Conservation (phyloP, 2,113 vertebrate species). For the Brachypodius melanocephalos region DNA sequence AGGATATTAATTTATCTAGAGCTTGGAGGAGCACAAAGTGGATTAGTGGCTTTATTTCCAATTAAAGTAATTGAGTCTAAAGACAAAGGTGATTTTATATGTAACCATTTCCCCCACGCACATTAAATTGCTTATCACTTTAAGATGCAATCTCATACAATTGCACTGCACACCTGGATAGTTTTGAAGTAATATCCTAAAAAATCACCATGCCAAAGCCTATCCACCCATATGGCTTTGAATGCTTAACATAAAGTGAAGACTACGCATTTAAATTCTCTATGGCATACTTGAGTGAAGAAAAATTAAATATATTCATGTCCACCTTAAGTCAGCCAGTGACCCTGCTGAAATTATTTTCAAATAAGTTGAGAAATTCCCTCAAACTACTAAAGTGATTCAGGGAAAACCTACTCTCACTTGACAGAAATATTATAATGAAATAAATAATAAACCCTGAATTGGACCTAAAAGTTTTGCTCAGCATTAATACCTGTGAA, state of each 20-base stretch:
- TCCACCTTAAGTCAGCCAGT: neutral
- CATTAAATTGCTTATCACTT: neutral
- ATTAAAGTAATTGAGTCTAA: neutral
- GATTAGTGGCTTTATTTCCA: neutral
- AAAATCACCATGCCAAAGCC: neutral
- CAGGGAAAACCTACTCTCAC: neutral
- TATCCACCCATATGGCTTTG: neutral
- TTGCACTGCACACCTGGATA: neutral
- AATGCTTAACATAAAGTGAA: neutral
- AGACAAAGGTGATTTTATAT: neutral
- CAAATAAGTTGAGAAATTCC: neutral
- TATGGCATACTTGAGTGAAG: neutral
- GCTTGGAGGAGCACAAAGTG: neutral
- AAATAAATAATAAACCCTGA: neutral
- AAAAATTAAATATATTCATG: neutral
- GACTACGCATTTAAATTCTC: neutral
- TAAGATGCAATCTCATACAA: neutral
- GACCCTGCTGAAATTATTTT: neutral
- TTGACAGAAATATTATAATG: neutral
- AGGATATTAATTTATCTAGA: neutral
- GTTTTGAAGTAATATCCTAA: neutral
- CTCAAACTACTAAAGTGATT: neutral
- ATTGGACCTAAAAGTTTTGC: neutral
- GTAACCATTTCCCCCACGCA: neutral
- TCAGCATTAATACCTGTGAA: neutral